Evolutionary conservation across 2,113 vertebrate genomes (phyloP), one percentile per base, ranked within the genome.

Genomic region (Hiodon tergisus): DNA sequence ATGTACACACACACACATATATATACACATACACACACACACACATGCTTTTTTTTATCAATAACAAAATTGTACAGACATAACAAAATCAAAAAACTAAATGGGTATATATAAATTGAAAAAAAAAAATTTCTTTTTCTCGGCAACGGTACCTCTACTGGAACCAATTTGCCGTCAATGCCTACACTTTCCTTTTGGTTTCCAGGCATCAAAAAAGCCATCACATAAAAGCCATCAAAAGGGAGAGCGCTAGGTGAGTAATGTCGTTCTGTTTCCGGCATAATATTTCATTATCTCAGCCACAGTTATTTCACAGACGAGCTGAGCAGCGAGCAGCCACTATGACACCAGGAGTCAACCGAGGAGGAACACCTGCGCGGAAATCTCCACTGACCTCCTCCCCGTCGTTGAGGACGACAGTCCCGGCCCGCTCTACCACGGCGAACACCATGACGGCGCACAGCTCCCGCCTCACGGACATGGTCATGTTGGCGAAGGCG

Each of bases 391-490:
- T 85, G 71, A 98, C 97, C 94, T 98, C 97, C 90, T 98, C 96
- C n/a, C 96, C 96, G 68, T 98, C 95, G 0, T 98, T 98, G 66
- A 99, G 90, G 65, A 99, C 96, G 72, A 95, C 93, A 80, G 97
- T 98, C 66, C 97, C 96, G 7, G 97, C 97, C 61, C 96, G 93
- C 78, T 99, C 97, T 74, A 99, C 97, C 81, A 98, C 97, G 0
- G 96, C 96, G 14, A 99, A 98, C 55, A 98, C 96, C 97, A 99
- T 99, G 78, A 99, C 97, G 2, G 97, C 97, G 83, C 97, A 99
- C 58, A 99, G 94, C 81, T 99, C 97, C 80, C 97, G 90, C 83
- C 97, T 90, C 83, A 99, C 97, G 0, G 95, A 98, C 97, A 98
- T 99, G 16, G 96, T 98, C 97, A 98, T 98, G 86, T 98, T 98